Percentiles rank a stretch among this genome's conserved stretches.
Evolutionary conservation across 2,113 vertebrate species (phyloP).

Genomic region (Tupaia chinensis): DNA sequence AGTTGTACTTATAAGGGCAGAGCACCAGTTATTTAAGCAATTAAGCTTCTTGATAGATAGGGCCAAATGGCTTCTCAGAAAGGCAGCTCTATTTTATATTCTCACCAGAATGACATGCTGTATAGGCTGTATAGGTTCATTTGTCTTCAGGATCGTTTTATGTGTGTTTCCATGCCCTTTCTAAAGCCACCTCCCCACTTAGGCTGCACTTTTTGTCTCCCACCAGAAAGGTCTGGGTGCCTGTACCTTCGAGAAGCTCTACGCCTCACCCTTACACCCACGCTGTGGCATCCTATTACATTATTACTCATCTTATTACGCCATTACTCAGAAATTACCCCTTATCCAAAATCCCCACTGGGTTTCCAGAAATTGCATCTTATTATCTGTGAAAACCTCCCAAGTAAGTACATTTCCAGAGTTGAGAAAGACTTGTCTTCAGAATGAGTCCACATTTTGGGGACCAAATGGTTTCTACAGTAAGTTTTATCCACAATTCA

Average conservation of each 20-base stretch:
- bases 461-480: not conserved
- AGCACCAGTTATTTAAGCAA: not conserved
- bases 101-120: not conserved
- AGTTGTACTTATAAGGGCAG: not conserved
- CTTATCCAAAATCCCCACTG: not conserved
- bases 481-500: not conserved
- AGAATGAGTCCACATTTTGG: not conserved
- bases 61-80: not conserved
- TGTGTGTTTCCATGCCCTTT: not conserved
- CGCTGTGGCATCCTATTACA: rapidly evolving
- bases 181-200: not conserved
- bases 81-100: not conserved
- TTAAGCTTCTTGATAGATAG: not conserved
- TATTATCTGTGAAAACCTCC: not conserved
- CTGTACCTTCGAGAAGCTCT: not conserved
- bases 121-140: no score
- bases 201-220: not conserved
- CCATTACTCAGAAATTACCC: not conserved
- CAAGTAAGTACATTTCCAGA: not conserved
- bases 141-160: not conserved
- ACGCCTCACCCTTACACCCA: no score
- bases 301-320: not conserved
- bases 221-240: not conserved
- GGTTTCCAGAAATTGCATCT: not conserved
- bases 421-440: not conserved